Evolutionary conservation across 2,113 vertebrate species (phyloP).

Genomic region (Brachionichthys hirsutus): DNA sequence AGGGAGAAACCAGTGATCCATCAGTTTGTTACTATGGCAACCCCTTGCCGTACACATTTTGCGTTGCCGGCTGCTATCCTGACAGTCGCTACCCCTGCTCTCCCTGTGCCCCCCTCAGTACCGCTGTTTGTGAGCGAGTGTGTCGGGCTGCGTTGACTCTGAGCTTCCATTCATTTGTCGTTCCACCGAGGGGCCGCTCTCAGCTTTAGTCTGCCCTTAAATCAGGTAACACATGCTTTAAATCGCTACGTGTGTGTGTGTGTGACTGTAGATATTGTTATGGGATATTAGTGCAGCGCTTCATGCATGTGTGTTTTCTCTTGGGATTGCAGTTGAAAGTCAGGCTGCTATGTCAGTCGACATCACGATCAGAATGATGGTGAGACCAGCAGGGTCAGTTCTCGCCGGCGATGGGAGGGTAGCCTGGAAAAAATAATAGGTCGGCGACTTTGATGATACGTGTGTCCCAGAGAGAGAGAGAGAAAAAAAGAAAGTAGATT

Average conservation of each 20-base stretch:
- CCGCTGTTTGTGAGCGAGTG: constrained; percentile 14
- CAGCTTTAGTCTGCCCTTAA: constrained; percentile 24
- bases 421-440: no score
- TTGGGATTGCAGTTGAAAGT: constrained; percentile 18
- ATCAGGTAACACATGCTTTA: constrained; percentile 52
- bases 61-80: constrained; percentile 55
- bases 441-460: no score
- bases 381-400: constrained; percentile 36
- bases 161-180: constrained; percentile 48
- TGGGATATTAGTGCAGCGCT: no score
- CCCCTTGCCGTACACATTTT: constrained; percentile 62
- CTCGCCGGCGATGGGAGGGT: constrained; percentile 1
- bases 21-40: constrained; percentile 73
- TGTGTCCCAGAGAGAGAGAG: no score
- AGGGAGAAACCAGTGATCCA: constrained; percentile 35
- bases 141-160: constrained; percentile 39
- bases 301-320: constrained; percentile 18
- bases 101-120: constrained; percentile 46
- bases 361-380: constrained; percentile 38
- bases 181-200: constrained; percentile 40
- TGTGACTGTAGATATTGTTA: constrained; percentile 5
- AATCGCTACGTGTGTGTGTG: not conserved
- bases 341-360: constrained; percentile 29
- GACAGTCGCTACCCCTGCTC: constrained; percentile 53
- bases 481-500: no score